These are phyloP conservation scores for Thryonomys swinderianus DNA, from an alignment of 2,113 vertebrate species.

Conservation along the genomic window DNA sequence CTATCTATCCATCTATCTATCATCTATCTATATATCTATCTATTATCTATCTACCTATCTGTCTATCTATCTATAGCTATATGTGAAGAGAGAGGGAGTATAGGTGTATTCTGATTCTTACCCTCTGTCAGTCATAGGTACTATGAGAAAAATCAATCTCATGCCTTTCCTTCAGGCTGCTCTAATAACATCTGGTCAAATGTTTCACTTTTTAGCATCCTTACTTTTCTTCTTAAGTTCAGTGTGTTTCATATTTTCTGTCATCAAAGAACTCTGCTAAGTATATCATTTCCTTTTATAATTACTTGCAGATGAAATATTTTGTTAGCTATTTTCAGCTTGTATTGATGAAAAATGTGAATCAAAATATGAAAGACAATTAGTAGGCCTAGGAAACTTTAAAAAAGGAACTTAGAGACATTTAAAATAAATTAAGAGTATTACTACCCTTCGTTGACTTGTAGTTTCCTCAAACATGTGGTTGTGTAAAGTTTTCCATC, in stretches of 20 bases:
- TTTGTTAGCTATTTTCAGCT: constrained; percentile 18
- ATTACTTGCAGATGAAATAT: not conserved
- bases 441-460: not conserved
- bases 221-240: not conserved
- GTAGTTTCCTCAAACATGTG: not conserved
- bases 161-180: too few relatives aligned
- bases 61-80: too few relatives aligned
- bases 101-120: not conserved
- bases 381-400: not conserved
- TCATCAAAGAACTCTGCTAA: not conserved
- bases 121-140: accelerated
- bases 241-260: not conserved
- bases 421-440: constrained; percentile 27
- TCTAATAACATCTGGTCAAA: accelerated
- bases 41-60: too few relatives aligned
- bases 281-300: not conserved
- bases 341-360: not conserved
- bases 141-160: accelerated
- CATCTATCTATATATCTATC: too few relatives aligned
- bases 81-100: accelerated
- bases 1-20: too few relatives aligned
- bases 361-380: not conserved
- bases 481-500: not conserved
- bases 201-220: not conserved
- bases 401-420: not conserved